Base-by-base conservation (phyloP, 2,113 vertebrate species). In the Microcebus ravelobensis region DNA sequence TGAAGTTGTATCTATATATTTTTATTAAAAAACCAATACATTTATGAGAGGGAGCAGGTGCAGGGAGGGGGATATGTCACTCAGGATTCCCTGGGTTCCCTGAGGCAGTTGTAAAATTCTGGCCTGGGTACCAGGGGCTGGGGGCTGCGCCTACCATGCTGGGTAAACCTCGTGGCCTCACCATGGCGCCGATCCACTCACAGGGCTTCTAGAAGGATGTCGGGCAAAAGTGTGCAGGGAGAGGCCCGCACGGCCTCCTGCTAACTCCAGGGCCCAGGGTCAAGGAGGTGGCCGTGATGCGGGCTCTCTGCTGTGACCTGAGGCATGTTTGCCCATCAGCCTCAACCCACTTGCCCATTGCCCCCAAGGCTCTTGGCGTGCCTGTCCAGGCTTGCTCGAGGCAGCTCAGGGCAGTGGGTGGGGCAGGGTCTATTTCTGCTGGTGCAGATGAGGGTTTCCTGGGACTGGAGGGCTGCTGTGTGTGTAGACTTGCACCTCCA, bases 241-340 rank as follows among this genome's bases (percentile, higher is more conserved):
- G n/a, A 39, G 13, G 76, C 14, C 39, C 31, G 25, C 25, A 5
- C 34, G 55, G 57, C 42, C 42, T 52, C 11, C 6, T n/a, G 29
- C 15, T 61, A 23, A 73, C 39, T 50, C 6, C 0, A 2, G 71
- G 34, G 12, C 52, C 73, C 27, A 31, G 63, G 82, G 10, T 45
- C 68, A 9, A 48, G 71, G 88, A 34, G 36, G 11, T 34, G 36
- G 57, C n/a, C 25, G 0, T 57, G 11, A 6, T 59, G 17, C 27
- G 48, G 23, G 61, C 48, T 36, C 15, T 57, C 55, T 13, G 81
- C 18, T 36, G 6, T 42, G 73, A 52, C 17, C 74, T 6, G 20
- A 57, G 63, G 31, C 0, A 0, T 29, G 50, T 50, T 57, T 93
- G 34, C 39, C 39, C 11, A 13, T 20, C 0, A 0, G 10, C 2